These are phyloP conservation scores for Drosophila asahinai DNA, from an alignment of 1,140 invertebrate species.

Conservation along the genomic window DNA sequence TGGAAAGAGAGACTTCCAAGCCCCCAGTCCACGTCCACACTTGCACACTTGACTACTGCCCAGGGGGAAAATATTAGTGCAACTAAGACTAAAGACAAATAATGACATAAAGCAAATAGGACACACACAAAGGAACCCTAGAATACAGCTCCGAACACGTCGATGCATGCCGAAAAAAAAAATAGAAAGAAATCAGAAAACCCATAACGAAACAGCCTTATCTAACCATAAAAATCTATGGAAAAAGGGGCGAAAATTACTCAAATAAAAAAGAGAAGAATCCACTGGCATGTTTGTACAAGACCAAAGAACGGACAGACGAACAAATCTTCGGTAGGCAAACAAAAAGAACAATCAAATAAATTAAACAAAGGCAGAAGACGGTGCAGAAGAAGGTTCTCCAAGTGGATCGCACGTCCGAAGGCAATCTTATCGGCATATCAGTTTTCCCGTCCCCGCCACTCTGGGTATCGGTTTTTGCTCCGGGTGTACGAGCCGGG, in stretches of 20 bases:
- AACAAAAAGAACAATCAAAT: slow-evolving; percentile 78
- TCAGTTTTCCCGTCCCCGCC: slow-evolving; percentile 62
- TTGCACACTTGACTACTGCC: slow-evolving; percentile 65
- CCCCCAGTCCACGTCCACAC: slow-evolving; percentile 4
- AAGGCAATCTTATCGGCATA: slow-evolving; percentile 75
- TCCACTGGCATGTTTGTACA: slow-evolving; percentile 74
- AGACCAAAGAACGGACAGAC: slow-evolving; percentile 34
- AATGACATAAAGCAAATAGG: slow-evolving; percentile 72
- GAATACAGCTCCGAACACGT: slow-evolving; percentile 40
- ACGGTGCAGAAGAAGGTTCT: slow-evolving; percentile 47
- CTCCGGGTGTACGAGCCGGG: slow-evolving; percentile 52
- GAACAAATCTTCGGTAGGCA: slow-evolving; percentile 53
- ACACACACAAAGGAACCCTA: slow-evolving; percentile 24
- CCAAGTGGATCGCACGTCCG: slow-evolving; percentile 58
- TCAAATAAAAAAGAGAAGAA: slow-evolving; percentile 61
- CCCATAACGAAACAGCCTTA: slow-evolving; percentile 48
- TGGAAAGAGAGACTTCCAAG: slow-evolving; percentile 11
- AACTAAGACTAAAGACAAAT: slow-evolving; percentile 77
- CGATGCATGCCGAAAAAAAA: slow-evolving; percentile 49
- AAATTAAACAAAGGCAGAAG: slow-evolving; percentile 76
- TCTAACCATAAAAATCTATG: slow-evolving; percentile 69
- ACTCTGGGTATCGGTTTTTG: slow-evolving; percentile 65
- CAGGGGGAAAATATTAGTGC: slow-evolving; percentile 75
- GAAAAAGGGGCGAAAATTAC: slow-evolving; percentile 77
- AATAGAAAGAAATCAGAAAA: slow-evolving; percentile 50